Evolutionary conservation across 2,888 invertebrate genomes (phyloP), one percentile per base, ranked within the genome.

Genomic region (Abrostola triplasia): DNA sequence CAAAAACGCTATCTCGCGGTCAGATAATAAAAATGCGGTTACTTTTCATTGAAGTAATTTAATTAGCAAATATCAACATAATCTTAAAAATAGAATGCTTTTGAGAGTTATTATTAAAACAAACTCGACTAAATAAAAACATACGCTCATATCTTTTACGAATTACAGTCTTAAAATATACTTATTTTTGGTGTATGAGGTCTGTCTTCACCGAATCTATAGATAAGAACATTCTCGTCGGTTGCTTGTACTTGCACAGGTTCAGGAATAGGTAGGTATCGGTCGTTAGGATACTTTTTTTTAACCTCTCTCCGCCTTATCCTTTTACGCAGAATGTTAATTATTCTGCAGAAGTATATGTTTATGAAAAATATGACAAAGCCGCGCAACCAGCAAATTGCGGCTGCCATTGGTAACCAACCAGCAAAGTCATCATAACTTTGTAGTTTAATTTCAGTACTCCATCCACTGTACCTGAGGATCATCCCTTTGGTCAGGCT

Each of bases 401-500:
- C 82, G 0, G 91, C 93, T 0, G 70, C 47, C 6, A 94, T 85
- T 0, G 93, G 91, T 0, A 93, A 64, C 91, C 92, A 93, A 0
- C 92, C 93, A 0, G 86, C 92, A 42, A 92, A 94, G 2, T 86
- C 84, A 0, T 90, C 82, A 36, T 84, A 79, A 13, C 79, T 76
- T 0, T 77, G 5, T 0, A 93, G 64, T 10, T 87, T 81, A 11
- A 91, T 60, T 41, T 89, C 84, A 0, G 86, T 84, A 38, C 86
- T 84, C 92, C 92, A 93, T 0, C 93, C 93, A 50, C 92, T 92
- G 70, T 93, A 89, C 40, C 93, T 70, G 4, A 83, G 42, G 0
- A 92, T 83, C 92, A 92, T 93, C 10, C 85, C 88, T 49, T 88
- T 90, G 4, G 90, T 91, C 60, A 93, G 66, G 64, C 92, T 90